phyloP scores from a whole-genome alignment of 2,113 vertebrate genomes.

The Hippocampus zosterae region DNA sequence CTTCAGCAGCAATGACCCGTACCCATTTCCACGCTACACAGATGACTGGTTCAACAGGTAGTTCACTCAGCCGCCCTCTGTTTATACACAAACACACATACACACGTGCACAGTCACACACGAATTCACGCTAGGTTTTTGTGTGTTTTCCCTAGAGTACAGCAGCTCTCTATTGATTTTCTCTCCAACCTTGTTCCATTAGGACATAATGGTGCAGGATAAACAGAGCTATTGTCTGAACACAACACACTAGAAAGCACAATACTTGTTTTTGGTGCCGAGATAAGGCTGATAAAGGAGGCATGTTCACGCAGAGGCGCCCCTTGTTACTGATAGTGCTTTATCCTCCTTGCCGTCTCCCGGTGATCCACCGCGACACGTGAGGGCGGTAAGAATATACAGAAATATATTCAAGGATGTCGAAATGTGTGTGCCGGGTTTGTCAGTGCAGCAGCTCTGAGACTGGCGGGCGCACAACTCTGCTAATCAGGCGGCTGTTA shows the following conservation, averaged over 20 bases:
- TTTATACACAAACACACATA: constrained; percentile 11
- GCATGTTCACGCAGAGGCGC: constrained; percentile 32
- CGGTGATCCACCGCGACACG: constrained; percentile 41
- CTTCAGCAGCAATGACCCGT: constrained; percentile 99
- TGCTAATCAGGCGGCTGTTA: constrained; percentile 72
- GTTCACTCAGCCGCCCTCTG: constrained; percentile 22
- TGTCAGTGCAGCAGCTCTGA: constrained; percentile 55
- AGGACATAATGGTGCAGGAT: constrained; percentile 57
- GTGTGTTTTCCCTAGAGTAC: constrained; percentile 27
- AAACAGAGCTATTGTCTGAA: constrained; percentile 50
- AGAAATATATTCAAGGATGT: constrained; percentile 24
- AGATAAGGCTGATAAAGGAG: constrained; percentile 32
- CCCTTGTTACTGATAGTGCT: constrained; percentile 45
- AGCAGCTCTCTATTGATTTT: constrained; percentile 64
- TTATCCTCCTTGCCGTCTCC: constrained; percentile 46
- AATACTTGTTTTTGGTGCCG: constrained; percentile 26
- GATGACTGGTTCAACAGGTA: constrained; percentile 99
- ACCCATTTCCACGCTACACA: constrained; percentile 94
- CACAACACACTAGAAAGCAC: constrained; percentile 38
- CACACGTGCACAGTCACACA: background rate
- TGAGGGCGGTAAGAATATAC: constrained; percentile 28
- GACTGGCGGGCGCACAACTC: constrained; percentile 49
- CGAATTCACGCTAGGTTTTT: constrained; percentile 16
- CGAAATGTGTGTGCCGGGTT: constrained; percentile 37
- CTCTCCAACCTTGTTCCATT: constrained; percentile 56